Evolutionary conservation across 2,888 invertebrate genomes (phyloP).

Genomic region (Hydrotaea cyrtoneurina): DNA sequence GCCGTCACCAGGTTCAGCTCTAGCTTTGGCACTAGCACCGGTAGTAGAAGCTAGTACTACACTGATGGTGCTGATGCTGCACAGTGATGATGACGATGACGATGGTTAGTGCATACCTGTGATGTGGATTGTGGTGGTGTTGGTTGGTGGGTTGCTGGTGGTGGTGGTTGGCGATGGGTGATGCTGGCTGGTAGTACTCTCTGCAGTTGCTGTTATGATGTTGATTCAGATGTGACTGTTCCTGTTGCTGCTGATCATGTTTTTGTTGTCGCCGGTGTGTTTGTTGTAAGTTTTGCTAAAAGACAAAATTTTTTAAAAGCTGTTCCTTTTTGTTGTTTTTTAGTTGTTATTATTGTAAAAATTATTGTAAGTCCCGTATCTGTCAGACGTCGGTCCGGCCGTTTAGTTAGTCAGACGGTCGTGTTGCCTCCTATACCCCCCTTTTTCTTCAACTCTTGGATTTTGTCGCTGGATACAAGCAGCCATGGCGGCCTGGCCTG

Average conservation of each 20-base stretch:
- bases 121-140: neutral
- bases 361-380: constrained; percentile 57
- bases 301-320: constrained; percentile 70
- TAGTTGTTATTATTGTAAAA: constrained; percentile 66
- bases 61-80: neutral
- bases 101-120: neutral
- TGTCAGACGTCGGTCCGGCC: constrained; percentile 42
- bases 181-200: constrained; percentile 37
- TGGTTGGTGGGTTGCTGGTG: neutral
- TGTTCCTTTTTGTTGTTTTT: constrained; percentile 66
- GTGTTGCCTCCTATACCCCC: constrained; percentile 21
- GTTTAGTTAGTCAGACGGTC: constrained; percentile 50
- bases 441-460: constrained; percentile 41
- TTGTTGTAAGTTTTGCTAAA: constrained; percentile 57
- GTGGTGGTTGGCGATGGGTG: neutral
- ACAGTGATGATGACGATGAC: neutral
- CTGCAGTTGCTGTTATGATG: constrained; percentile 58
- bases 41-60: constrained; percentile 23
- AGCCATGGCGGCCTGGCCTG: constrained; percentile 2
- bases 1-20: constrained; percentile 10
- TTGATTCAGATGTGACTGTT: constrained; percentile 17
- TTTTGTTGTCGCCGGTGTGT: constrained; percentile 38
- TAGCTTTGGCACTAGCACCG: constrained; percentile 5
- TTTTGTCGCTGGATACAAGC: neutral
- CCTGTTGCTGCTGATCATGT: constrained; percentile 20